A percentile compares a stretch with the other conserved stretches of the same genome.
Conservation (phyloP, 2,113 vertebrate genomes). For the Sebastes fasciatus region DNA sequence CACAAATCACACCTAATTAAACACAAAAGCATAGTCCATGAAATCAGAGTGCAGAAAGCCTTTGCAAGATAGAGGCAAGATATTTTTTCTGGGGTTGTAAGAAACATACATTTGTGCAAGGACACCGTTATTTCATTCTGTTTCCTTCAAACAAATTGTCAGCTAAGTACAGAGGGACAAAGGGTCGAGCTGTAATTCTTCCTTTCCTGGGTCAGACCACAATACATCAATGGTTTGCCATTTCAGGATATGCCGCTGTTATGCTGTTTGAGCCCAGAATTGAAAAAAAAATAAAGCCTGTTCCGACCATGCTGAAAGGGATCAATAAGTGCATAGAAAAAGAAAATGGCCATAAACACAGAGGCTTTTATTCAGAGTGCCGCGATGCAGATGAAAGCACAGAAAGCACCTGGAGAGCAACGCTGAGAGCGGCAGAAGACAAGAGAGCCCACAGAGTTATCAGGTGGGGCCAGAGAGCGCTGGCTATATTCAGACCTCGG, state of each 20-base stretch:
- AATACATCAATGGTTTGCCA: constrained; percentile 64
- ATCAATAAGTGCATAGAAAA: constrained; percentile 67
- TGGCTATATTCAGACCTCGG: constrained; percentile 57
- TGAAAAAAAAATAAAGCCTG: constrained; percentile 45
- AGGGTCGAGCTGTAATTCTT: constrained; percentile 50
- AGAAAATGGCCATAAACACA: constrained; percentile 66
- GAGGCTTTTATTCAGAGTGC: constrained; percentile 65
- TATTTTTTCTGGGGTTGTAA: constrained; percentile 17
- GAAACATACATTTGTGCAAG: constrained; percentile 37
- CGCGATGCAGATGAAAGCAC: constrained; percentile 65
- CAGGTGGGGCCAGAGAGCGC: constrained; percentile 54
- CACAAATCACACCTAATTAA: constrained; percentile 75
- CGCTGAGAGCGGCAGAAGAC: constrained; percentile 46
- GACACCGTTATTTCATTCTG: constrained; percentile 26
- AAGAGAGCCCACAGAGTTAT: constrained; percentile 60
- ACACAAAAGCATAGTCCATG: constrained; percentile 59
- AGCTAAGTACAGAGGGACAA: constrained; percentile 48
- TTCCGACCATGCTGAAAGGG: constrained; percentile 52
- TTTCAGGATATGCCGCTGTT: constrained; percentile 62
- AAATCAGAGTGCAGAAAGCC: constrained; percentile 56
- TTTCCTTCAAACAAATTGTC: constrained; percentile 43
- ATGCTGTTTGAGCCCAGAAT: constrained; percentile 49
- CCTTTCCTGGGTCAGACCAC: constrained; percentile 53
- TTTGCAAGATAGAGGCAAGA: constrained; percentile 29
- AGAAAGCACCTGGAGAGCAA: constrained; percentile 63